Conservation (phyloP, 2,888 invertebrate species). For the Ochropleura leucogaster region DNA sequence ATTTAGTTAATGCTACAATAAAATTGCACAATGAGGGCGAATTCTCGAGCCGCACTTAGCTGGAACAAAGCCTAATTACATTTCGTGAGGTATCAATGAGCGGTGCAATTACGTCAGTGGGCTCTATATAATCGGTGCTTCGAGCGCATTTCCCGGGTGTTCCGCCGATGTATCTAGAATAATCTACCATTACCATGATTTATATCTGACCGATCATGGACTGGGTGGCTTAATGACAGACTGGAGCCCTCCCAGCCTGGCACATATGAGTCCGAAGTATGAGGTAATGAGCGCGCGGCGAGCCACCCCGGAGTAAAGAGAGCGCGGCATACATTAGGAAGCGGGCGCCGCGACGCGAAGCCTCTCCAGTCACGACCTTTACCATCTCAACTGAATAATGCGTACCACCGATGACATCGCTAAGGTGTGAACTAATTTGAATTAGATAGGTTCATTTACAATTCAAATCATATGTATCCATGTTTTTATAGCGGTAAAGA, state of each 20-base stretch:
- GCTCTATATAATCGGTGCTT: constrained; percentile 84
- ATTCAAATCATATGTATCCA: constrained; percentile 61
- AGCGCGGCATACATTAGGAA: constrained; percentile 34
- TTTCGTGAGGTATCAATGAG: constrained; percentile 89
- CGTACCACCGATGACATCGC: constrained; percentile 53
- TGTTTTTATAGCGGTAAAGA: constrained; percentile 60
- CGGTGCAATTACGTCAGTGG: constrained; percentile 86
- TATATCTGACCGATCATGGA: constrained; percentile 86
- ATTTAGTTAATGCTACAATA: constrained; percentile 81
- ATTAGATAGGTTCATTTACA: constrained; percentile 57
- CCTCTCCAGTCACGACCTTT: constrained; percentile 34
- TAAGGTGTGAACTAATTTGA: constrained; percentile 56
- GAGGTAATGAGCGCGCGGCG: constrained; percentile 75
- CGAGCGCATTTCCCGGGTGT: constrained; percentile 86
- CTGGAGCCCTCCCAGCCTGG: constrained; percentile 77
- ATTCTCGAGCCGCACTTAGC: constrained; percentile 79
- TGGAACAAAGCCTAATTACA: constrained; percentile 88
- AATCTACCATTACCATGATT: constrained; percentile 90
- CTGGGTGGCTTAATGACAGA: constrained; percentile 86
- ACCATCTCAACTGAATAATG: constrained; percentile 33
- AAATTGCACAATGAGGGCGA: constrained; percentile 81
- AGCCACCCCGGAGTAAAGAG: constrained; percentile 64
- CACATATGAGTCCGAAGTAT: constrained; percentile 74
- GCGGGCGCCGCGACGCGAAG: constrained; percentile 20
- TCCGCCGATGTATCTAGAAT: constrained; percentile 87